These are phyloP conservation scores for Drosophila meridionalis DNA, from an alignment of 2,888 invertebrate genomes.

Conservation along the genomic window DNA sequence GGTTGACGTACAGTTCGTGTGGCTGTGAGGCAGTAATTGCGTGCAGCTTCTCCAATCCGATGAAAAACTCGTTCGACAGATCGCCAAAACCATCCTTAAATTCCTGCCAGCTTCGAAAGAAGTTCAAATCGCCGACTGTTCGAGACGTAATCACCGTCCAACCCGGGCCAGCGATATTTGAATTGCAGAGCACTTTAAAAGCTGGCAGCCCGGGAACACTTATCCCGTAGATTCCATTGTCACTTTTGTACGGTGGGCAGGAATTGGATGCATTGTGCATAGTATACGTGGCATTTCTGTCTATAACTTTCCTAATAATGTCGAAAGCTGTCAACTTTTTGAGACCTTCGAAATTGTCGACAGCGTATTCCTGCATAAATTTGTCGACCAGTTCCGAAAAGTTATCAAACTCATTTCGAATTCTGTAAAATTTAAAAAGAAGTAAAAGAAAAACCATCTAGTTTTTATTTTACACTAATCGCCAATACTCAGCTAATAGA, in stretches of 20 bases:
- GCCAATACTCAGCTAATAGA: too few species aligned
- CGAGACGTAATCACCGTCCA: conserved; percentile 90
- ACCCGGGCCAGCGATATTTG: conserved; percentile 81
- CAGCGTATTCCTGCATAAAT: not conserved
- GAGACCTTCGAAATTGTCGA: not conserved
- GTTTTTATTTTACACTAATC: too few species aligned
- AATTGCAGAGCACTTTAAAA: conserved; percentile 17
- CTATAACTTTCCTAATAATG: conserved; percentile 8
- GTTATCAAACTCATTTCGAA: not conserved
- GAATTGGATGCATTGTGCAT: not conserved
- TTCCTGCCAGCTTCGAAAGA: conserved; percentile 87
- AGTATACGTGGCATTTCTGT: not conserved
- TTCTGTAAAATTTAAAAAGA: not conserved
- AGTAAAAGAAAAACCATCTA: not conserved
- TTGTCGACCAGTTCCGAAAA: not conserved
- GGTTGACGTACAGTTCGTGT: conserved; percentile 87
- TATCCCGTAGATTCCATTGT: conserved; percentile 2
- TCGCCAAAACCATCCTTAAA: conserved; percentile 90
- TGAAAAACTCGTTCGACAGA: conserved; percentile 89
- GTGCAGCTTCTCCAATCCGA: conserved; percentile 89
- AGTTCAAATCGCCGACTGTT: conserved; percentile 88
- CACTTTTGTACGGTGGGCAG: conserved; percentile 1
- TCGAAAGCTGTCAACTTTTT: not conserved
- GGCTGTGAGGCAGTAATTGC: conserved; percentile 83
- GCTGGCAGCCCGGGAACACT: conserved; percentile 7